Conservation (phyloP, 2,888 invertebrate species). For the Ectemnius lituratus region DNA sequence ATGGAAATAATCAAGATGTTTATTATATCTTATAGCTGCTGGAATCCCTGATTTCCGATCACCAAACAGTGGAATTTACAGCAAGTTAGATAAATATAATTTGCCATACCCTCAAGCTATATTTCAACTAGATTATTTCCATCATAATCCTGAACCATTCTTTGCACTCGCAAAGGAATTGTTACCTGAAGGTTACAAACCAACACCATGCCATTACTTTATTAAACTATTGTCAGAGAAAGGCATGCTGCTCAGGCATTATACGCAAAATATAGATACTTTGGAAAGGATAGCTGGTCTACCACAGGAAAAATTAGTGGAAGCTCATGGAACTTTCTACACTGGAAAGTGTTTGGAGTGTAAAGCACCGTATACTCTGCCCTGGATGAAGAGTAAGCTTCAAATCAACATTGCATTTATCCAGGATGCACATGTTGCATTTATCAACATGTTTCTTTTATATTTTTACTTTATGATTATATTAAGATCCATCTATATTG, state of each 20-base stretch:
- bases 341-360: slow-evolving; percentile 92
- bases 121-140: slow-evolving; percentile 93
- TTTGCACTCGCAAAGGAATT: slow-evolving; percentile 94
- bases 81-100: slow-evolving; percentile 94
- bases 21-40: slow-evolving; percentile 82
- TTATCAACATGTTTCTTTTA: no score
- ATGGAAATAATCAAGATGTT: slow-evolving; percentile 11
- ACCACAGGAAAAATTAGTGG: slow-evolving; percentile 90
- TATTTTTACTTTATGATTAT: no score
- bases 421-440: no score
- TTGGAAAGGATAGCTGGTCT: slow-evolving; percentile 92
- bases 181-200: slow-evolving; percentile 92
- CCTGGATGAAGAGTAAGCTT: slow-evolving; percentile 90
- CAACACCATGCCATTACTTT: slow-evolving; percentile 95
- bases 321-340: slow-evolving; percentile 96
- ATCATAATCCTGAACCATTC: slow-evolving; percentile 94
- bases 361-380: slow-evolving; percentile 84
- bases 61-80: slow-evolving; percentile 94
- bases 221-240: slow-evolving; percentile 91
- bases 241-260: slow-evolving; percentile 86
- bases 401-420: background rate
- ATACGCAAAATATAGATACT: slow-evolving; percentile 96
- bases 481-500: background rate
- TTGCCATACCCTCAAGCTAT: slow-evolving; percentile 95
- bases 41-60: slow-evolving; percentile 98